These are phyloP conservation scores for Ivindomyrus marchei DNA, from an alignment of 2,113 vertebrate genomes.

Conservation along the genomic window DNA sequence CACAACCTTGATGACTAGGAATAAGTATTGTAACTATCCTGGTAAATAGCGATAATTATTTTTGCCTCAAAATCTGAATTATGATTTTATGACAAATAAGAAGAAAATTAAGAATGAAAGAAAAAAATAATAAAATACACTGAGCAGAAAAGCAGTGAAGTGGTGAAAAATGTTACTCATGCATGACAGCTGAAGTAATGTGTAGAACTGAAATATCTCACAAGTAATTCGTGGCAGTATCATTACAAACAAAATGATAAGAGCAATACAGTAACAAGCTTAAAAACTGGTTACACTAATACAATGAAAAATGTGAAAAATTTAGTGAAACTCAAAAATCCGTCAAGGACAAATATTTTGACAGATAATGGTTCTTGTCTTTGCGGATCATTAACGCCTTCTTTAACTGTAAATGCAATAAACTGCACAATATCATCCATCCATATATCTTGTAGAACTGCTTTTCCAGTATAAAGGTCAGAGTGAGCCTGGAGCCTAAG, in stretches of 20 bases:
- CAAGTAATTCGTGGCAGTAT: neutral
- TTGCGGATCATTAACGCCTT: neutral
- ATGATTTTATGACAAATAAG: neutral
- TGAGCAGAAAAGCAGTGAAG: neutral
- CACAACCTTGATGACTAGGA: neutral
- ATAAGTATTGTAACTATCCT: neutral
- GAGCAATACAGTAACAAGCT: neutral
- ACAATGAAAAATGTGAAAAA: neutral
- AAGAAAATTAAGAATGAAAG: neutral
- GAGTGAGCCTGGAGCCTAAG: neutral
- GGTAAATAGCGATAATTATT: neutral
- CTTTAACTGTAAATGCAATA: neutral
- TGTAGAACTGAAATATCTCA: neutral
- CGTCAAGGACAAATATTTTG: neutral
- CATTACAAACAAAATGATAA: neutral
- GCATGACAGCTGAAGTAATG: neutral
- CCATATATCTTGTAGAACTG: neutral
- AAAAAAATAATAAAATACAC: neutral
- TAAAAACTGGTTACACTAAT: neutral
- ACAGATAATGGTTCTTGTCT: neutral
- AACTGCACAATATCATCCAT: neutral
- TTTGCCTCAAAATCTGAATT: neutral
- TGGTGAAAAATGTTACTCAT: neutral
- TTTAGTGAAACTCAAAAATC: neutral
- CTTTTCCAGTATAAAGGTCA: neutral